phyloP scores from a whole-genome alignment of 2,888 invertebrate genomes.

The Ochropleura leucogaster region DNA sequence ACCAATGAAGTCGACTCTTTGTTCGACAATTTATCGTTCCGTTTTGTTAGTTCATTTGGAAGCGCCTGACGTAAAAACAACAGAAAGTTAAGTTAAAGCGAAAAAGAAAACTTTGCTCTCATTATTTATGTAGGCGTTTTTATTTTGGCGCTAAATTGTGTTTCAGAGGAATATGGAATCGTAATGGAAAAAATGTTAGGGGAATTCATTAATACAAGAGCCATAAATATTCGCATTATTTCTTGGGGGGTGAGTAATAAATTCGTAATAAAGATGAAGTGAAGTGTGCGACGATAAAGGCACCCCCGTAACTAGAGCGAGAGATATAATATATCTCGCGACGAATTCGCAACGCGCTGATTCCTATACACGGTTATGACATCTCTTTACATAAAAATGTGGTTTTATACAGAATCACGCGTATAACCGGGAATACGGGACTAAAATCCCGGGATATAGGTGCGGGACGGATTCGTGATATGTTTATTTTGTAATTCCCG shows the following conservation, averaged over 20 bases:
- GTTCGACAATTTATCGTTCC: slow-evolving; percentile 68
- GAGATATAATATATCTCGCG: slow-evolving; percentile 68
- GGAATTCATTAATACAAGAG: slow-evolving; percentile 81
- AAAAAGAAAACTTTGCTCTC: slow-evolving; percentile 65
- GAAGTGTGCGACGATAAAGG: slow-evolving; percentile 75
- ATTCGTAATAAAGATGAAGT: slow-evolving; percentile 81
- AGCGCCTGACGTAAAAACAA: slow-evolving; percentile 76
- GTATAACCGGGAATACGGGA: slow-evolving; percentile 41
- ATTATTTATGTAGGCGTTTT: slow-evolving; percentile 73
- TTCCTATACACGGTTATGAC: slow-evolving; percentile 68
- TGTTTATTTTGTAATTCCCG: slow-evolving; percentile 58
- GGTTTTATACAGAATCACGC: slow-evolving; percentile 54
- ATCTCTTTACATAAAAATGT: slow-evolving; percentile 66
- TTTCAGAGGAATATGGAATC: slow-evolving; percentile 49
- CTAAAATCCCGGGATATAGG: slow-evolving; percentile 49
- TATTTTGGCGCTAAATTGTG: slow-evolving; percentile 65
- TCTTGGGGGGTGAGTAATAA: slow-evolving; percentile 78
- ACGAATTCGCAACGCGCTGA: slow-evolving; percentile 75
- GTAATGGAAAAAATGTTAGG: slow-evolving; percentile 61
- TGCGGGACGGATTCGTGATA: slow-evolving; percentile 34
- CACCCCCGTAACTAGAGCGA: slow-evolving; percentile 68
- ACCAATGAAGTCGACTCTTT: slow-evolving; percentile 69
- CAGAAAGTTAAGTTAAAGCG: slow-evolving; percentile 56
- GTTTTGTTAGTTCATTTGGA: slow-evolving; percentile 66
- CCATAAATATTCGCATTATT: slow-evolving; percentile 82